Evolutionary conservation across 2,113 vertebrate genomes (phyloP).

Genomic region (Epinephelus moara): DNA sequence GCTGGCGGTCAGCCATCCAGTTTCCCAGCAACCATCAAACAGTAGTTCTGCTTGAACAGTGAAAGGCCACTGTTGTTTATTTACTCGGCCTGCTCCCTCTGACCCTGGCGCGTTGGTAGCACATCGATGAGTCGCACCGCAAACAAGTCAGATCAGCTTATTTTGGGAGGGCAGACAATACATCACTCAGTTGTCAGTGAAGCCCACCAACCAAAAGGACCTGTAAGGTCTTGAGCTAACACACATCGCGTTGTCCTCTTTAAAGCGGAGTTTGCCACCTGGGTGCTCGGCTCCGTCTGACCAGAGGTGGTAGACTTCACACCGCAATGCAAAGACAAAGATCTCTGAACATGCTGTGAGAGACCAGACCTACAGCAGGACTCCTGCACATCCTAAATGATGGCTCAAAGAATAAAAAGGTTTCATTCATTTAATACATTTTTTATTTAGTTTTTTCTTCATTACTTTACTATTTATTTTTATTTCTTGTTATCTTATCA

Average conservation of each 20-base stretch:
- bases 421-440: not conserved
- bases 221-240: constrained; percentile 31
- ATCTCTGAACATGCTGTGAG: not conserved
- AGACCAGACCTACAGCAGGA: not conserved
- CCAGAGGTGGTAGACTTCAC: constrained; percentile 47
- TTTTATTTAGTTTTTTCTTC: too few species aligned
- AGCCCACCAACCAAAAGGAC: not conserved
- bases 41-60: not conserved
- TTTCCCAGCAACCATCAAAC: constrained; percentile 53
- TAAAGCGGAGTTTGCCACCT: constrained; percentile 25
- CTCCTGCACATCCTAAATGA: not conserved
- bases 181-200: constrained; percentile 6
- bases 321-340: constrained; percentile 3
- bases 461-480: too few species aligned
- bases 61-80: constrained; percentile 23
- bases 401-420: not conserved
- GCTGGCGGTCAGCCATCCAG: not conserved
- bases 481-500: too few species aligned
- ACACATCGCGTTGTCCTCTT: constrained; percentile 29
- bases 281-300: constrained; percentile 32
- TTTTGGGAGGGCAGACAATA: not conserved
- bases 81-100: constrained; percentile 8
- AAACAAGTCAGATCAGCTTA: constrained; percentile 7
- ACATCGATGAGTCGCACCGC: constrained; percentile 5
- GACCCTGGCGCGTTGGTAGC: not conserved